Conservation (phyloP, 2,888 invertebrate genomes). For the Julus scanicus region DNA sequence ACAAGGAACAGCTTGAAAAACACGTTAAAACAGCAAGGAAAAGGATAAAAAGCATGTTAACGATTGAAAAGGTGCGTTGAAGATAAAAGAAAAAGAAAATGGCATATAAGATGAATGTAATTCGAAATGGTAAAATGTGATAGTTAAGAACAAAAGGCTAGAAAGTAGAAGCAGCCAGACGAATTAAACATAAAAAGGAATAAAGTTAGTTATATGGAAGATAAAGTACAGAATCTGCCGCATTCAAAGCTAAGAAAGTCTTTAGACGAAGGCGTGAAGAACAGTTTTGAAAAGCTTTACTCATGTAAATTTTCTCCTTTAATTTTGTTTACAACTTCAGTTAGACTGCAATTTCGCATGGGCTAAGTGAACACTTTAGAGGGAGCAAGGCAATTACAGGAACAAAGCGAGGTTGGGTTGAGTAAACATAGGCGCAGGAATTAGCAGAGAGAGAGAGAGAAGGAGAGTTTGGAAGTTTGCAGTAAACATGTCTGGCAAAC, state of each 20-base stretch:
- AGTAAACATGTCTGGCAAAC: neutral
- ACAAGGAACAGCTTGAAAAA: too few species aligned
- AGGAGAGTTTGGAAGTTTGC: neutral
- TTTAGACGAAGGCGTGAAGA: neutral
- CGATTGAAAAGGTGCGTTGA: too few species aligned
- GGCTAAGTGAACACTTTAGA: neutral
- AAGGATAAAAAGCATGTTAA: too few species aligned
- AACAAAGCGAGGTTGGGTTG: neutral
- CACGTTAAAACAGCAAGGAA: too few species aligned
- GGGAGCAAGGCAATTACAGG: neutral
- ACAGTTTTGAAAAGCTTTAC: neutral
- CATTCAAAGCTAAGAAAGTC: neutral
- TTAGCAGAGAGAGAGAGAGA: neutral
- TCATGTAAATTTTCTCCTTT: neutral
- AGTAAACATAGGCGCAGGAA: neutral
- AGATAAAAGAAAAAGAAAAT: too few species aligned
- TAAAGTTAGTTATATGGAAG: neutral
- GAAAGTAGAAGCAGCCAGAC: neutral
- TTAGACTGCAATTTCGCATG: neutral
- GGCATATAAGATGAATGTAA: too few species aligned
- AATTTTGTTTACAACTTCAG: slow-evolving; percentile 1
- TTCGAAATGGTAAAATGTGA: too few species aligned
- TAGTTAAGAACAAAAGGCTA: too few species aligned
- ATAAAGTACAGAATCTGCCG: neutral
- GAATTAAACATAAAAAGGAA: neutral